Percentiles rank a stretch among this genome's conserved stretches.
These are phyloP conservation scores for Sipha flava DNA, from an alignment of 1,140 invertebrate species.

Conservation along the genomic window DNA sequence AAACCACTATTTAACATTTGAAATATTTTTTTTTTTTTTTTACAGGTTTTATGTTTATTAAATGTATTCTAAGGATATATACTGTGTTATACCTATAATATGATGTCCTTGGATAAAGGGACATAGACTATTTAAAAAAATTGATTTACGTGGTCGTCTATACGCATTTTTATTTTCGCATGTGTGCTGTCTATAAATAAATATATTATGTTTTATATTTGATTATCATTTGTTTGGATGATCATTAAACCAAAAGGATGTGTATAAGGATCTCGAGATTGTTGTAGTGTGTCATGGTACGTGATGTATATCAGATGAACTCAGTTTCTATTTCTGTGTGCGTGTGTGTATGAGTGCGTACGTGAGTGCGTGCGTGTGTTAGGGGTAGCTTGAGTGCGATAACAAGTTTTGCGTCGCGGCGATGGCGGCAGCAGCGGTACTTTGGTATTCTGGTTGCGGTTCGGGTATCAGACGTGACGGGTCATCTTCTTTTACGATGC, in stretches of 20 bases:
- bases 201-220: too few relatives aligned
- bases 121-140: too few relatives aligned
- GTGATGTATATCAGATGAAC: constrained; percentile 9
- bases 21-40: too few relatives aligned
- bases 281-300: background rate
- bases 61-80: too few relatives aligned
- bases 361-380: background rate
- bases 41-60: too few relatives aligned
- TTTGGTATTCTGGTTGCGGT: constrained; percentile 13
- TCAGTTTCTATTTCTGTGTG: background rate
- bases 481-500: background rate
- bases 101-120: too few relatives aligned
- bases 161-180: too few relatives aligned
- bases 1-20: too few relatives aligned
- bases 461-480: constrained; percentile 23
- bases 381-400: background rate
- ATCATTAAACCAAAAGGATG: background rate
- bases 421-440: background rate
- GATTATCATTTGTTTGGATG: background rate
- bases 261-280: background rate
- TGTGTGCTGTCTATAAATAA: too few relatives aligned
- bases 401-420: constrained; percentile 7
- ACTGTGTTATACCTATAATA: too few relatives aligned
- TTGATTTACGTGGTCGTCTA: too few relatives aligned
- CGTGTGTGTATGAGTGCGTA: background rate